Conservation (phyloP, 1,140 invertebrate genomes). For the Caenorhabditis inopinata region DNA sequence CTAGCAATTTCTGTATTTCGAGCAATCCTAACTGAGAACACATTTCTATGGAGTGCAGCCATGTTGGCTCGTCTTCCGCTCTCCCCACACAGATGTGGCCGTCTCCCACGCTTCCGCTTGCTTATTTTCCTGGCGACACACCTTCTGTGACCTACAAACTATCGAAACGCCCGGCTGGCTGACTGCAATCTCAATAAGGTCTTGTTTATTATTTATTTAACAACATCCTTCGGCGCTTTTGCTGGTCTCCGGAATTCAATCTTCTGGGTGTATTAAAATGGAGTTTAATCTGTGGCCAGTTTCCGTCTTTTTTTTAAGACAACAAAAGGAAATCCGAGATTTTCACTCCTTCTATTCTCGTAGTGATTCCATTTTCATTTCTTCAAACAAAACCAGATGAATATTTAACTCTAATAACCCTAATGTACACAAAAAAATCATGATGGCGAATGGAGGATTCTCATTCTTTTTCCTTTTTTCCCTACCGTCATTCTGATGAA, state of each 20-base stretch:
- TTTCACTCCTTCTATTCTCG: not conserved
- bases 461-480: not conserved
- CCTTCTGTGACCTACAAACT: not conserved
- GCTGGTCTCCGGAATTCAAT: too few relatives aligned
- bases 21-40: too few relatives aligned
- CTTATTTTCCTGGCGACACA: conserved; percentile 17
- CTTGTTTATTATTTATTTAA: conserved; percentile 26
- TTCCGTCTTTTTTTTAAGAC: too few relatives aligned
- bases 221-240: not conserved
- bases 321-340: conserved; percentile 1
- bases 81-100: too few relatives aligned
- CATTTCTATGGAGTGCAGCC: too few relatives aligned
- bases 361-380: not conserved
- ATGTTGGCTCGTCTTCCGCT: too few relatives aligned
- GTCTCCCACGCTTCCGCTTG: conserved; percentile 13
- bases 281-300: too few relatives aligned
- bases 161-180: not conserved
- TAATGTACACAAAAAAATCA: conserved; percentile 15
- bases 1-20: too few relatives aligned
- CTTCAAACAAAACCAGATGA: conserved; percentile 2
- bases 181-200: not conserved
- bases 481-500: not conserved
- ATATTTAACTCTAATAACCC: conserved; percentile 20
- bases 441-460: too few relatives aligned
- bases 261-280: too few relatives aligned